Evolutionary conservation across 2,797 vertebrate species (phyloP).

Genomic region (Semaprochilodus insignis): DNA sequence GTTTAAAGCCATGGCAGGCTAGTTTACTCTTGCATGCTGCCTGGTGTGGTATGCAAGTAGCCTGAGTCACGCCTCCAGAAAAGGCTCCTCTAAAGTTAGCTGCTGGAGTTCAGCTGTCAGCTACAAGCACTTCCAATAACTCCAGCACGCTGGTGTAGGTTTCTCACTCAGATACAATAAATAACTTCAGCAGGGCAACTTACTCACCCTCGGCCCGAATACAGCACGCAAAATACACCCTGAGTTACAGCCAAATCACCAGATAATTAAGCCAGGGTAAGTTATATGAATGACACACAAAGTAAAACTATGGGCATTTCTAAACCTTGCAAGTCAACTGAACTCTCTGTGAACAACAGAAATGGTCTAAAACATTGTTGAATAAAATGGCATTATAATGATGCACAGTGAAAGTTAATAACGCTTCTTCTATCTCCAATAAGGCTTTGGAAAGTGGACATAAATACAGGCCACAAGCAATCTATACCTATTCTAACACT

Average conservation of each 20-base stretch:
- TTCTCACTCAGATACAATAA: not conserved
- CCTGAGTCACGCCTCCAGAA: conserved; percentile 57
- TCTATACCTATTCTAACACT: not conserved
- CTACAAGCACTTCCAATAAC: conserved; percentile 30
- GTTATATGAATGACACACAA: no score
- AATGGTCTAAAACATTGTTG: no score
- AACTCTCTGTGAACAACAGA: no score
- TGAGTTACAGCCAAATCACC: not conserved
- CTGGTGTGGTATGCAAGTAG: conserved; percentile 21
- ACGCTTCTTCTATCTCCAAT: no score
- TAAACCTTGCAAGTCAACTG: no score
- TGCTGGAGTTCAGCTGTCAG: conserved; percentile 45
- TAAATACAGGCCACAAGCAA: no score
- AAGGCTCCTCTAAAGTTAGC: conserved; percentile 60
- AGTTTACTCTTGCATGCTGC: not conserved
- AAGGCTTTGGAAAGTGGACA: no score
- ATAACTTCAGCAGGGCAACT: not conserved
- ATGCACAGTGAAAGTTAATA: no score
- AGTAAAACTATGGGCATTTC: no score
- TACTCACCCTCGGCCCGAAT: not conserved
- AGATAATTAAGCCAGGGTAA: no score
- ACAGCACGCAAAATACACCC: no score
- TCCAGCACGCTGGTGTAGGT: conserved; percentile 1
- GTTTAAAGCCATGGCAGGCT: not conserved
- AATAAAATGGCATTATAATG: no score